Evolutionary conservation across 2,797 vertebrate species (phyloP), one percentile per base, ranked within the genome.

Genomic region (Bradypus variegatus): DNA sequence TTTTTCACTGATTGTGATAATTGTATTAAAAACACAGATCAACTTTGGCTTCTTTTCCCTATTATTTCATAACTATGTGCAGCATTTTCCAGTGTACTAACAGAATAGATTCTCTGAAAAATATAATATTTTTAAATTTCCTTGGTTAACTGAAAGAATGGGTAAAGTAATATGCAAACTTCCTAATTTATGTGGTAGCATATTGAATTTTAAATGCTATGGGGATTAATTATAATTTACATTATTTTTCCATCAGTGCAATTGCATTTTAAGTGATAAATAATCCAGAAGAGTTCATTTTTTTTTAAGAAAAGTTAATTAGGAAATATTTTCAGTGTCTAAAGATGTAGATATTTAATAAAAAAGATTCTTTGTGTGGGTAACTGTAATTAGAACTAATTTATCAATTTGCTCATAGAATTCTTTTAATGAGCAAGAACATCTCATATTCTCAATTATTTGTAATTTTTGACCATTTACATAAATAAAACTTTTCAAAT

Each of bases 251-350:
- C 38, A 86, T 89, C 80, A 91, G 36, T 84, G 72, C 64, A 91
- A 81, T 93, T 94, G 41, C 19, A 92, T 86, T 95, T 92, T 86
- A 93, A 91, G 50, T 96, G 80, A 93, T 89, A 93, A 94, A 92
- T 92, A 94, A 86, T 91, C 64, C 41, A 77, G 25, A 88, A 88
- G 29, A 92, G 25, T 88, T 91, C 60, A 82, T 45, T 45, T 45
- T n/a, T 93, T 93, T 94, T 83, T 86, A 88, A 94, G 87, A 89
- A 86, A 88, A 88, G 15, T 29, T 95, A 94, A 88, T 92, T 93
- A 93, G 78, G 94, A 94, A 86, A 92, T 90, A 86, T 93, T 94
- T 93, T 94, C 75, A n/a, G 29, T 70, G 29, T 93, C 41, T 86
- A 69, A 91, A 85, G 72, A 64, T 75, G 23, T 84, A 83, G 69